Evolutionary conservation across 2,888 invertebrate species (phyloP).

Genomic region (Pinctada fucata): DNA sequence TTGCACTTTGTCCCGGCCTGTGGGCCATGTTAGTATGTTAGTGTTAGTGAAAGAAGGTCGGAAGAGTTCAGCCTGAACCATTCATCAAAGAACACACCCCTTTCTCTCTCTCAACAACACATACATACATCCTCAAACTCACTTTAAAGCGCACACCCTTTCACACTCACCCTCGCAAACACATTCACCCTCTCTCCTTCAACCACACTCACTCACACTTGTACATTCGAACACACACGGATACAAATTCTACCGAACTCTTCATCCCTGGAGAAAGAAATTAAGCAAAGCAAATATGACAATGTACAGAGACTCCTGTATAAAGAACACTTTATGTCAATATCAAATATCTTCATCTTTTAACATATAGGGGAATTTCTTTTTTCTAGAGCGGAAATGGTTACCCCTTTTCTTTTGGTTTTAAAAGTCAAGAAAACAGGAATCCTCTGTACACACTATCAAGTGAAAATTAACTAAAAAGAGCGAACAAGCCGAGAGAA

Average conservation of each 20-base stretch:
- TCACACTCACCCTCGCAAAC: background rate
- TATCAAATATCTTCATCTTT: too few species aligned
- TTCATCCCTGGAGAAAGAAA: slow-evolving; percentile 18
- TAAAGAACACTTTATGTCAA: too few species aligned
- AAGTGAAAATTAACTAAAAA: too few species aligned
- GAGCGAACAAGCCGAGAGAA: slow-evolving; percentile 22
- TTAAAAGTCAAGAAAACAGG: too few species aligned
- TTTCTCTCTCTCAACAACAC: background rate
- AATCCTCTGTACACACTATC: too few species aligned
- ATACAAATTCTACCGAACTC: slow-evolving; percentile 3
- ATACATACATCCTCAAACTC: background rate
- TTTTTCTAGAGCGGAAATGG: too few species aligned
- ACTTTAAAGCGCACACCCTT: background rate
- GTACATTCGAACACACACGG: background rate
- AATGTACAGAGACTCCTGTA: background rate
- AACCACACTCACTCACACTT: slow-evolving; percentile 7
- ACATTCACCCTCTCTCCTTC: background rate
- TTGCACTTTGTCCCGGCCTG: slow-evolving; percentile 68
- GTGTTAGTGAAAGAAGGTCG: slow-evolving; percentile 33
- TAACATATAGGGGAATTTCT: too few species aligned
- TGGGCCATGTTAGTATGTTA: slow-evolving; percentile 32
- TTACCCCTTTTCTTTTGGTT: too few species aligned
- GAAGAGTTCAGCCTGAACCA: slow-evolving; percentile 5
- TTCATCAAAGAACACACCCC: background rate
- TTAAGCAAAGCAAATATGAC: background rate